Evolutionary conservation across 2,888 invertebrate species (phyloP).

Genomic region (Gymnosoma rotundatum): DNA sequence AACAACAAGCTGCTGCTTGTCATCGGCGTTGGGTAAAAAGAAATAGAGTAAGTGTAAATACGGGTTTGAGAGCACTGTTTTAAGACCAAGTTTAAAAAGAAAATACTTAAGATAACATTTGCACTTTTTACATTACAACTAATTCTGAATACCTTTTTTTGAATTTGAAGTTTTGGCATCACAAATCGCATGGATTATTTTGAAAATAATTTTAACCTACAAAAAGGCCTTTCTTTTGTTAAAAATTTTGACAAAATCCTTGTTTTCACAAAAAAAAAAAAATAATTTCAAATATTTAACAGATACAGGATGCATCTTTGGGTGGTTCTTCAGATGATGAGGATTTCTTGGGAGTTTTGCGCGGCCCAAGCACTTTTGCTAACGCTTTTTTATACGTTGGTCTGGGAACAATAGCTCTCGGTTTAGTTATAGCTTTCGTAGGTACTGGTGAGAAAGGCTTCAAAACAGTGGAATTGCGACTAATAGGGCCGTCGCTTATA

Average conservation of each 20-base stretch:
- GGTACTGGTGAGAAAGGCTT: conserved; percentile 95
- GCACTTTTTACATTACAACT: background rate
- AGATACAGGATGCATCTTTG: conserved; percentile 93
- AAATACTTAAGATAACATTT: background rate
- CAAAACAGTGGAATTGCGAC: conserved; percentile 91
- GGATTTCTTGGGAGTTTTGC: conserved; percentile 86
- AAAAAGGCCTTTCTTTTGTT: background rate
- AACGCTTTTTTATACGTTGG: conserved; percentile 93
- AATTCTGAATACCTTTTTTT: too few species aligned
- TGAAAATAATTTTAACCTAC: conserved; percentile 8
- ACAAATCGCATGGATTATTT: background rate
- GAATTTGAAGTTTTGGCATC: background rate
- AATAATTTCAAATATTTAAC: conserved; percentile 62
- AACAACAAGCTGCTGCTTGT: conserved; percentile 85
- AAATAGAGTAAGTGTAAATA: conserved; percentile 87
- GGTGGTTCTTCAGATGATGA: conserved; percentile 90
- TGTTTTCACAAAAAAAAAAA: background rate
- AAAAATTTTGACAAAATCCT: background rate
- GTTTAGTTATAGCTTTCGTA: conserved; percentile 93
- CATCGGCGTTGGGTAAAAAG: conserved; percentile 92
- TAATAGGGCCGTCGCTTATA: conserved; percentile 92
- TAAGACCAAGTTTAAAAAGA: background rate
- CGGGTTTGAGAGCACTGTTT: conserved; percentile 56
- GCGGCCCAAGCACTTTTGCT: conserved; percentile 90
- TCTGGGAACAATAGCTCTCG: conserved; percentile 91